Evolutionary conservation across 2,113 vertebrate species (phyloP), one percentile per base, ranked within the genome.

Genomic region (Butorides virescens): DNA sequence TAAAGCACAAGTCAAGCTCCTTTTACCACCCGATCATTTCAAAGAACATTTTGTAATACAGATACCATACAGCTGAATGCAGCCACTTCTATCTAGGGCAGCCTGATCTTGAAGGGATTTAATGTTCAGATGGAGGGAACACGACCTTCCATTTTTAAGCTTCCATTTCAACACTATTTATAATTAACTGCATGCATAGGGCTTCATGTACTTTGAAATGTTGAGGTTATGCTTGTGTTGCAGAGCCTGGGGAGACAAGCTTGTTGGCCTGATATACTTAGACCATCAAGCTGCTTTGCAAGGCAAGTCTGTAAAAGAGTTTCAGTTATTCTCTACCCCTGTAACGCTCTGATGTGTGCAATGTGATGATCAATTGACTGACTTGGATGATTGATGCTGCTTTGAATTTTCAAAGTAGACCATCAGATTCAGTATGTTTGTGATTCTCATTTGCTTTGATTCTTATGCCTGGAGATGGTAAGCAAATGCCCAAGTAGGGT

Each of bases 21-120:
- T 78, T 92, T 92, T 36, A 76, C 59, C 55, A 82, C 63, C 75
- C 74, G 85, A 92, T 80, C 63, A 5, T 81, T 90, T 88, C 50
- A 92, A 84, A 88, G 92, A 94, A 92, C 90, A 84, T 95, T 96
- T 86, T 93, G 88, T 88, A 93, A 77, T 90, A 90, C 53, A 91
- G 77, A 63, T 36, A 53, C 88, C 79, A 59, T 39, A 32, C 34
- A 91, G 75, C 72, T 86, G 86, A 93, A 89, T 36, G 44, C 59
- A 95, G 88, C 42, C 56, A 56, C 79, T 93, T 74, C 65, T 94
- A 92, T 94, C 92, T 96, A 88, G 96, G 96, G 79, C 96, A 94
- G 62, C 49, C 70, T 88, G 90, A 95, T 95, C 92, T 94, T 93
- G 86, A 93, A 94, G 65, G 86, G 82, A 95, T 96, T 96, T 96